Conservation (phyloP, 2,113 vertebrate genomes). For the Atherinomorus stipes region DNA sequence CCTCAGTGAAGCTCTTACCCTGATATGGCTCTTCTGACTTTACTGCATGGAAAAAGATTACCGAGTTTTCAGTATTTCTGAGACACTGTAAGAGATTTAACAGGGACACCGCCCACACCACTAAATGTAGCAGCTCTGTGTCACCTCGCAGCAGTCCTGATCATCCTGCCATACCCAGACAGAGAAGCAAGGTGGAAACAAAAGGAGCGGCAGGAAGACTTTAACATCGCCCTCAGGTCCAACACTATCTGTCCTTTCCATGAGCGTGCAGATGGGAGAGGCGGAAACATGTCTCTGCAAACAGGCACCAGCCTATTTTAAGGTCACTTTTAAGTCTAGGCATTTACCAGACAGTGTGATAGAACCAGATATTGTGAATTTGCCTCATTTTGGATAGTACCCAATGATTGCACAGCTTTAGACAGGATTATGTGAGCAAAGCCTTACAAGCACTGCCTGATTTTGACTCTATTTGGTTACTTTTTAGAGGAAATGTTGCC, state of each 20-base stretch:
- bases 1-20: constrained; percentile 27
- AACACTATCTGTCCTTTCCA: constrained; percentile 84
- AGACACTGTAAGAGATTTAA: constrained; percentile 69
- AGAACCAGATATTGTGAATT: constrained; percentile 69
- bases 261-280: constrained; percentile 82
- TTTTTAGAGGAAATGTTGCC: constrained; percentile 44
- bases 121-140: constrained; percentile 74
- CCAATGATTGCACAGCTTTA: constrained; percentile 67
- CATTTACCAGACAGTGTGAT: constrained; percentile 60
- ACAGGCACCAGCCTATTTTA: constrained; percentile 81
- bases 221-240: constrained; percentile 78
- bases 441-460: constrained; percentile 59
- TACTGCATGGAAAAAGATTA: constrained; percentile 45
- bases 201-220: constrained; percentile 74
- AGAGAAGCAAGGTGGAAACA: constrained; percentile 71
- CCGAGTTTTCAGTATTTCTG: constrained; percentile 61
- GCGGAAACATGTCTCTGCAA: constrained; percentile 76
- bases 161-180: constrained; percentile 76
- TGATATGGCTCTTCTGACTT: constrained; percentile 40
- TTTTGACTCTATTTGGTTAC: constrained; percentile 60
- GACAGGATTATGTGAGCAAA: constrained; percentile 68
- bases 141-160: constrained; percentile 70
- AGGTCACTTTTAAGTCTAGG: constrained; percentile 75
- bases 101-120: constrained; percentile 71
- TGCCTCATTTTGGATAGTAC: constrained; percentile 58